Evolutionary conservation across 2,113 vertebrate genomes (phyloP), one percentile per base, ranked within the genome.

Genomic region (Notarius lentiginosus): DNA sequence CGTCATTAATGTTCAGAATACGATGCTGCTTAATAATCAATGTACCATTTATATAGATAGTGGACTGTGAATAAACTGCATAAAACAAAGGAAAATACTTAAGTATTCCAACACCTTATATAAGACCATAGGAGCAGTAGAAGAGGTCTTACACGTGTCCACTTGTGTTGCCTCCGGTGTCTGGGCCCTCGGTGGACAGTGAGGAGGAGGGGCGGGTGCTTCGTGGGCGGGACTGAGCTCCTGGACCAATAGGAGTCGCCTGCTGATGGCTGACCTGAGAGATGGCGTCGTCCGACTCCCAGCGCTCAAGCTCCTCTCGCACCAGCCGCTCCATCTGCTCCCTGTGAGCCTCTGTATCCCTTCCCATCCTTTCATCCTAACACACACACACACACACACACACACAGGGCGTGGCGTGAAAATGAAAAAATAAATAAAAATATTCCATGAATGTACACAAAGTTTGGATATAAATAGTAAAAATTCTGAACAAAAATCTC

Each of bases 301-400:
- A 99, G 53, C 96, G 96, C 79, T 99, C 97, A 92, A 99, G 86
- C 66, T 99, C 98, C 90, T 99, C 98, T 20, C 96, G 94, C 53
- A 99, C 97, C 0, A 99, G 95, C 30, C 95, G 91, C 90, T 99
- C 98, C 97, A 97, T 98, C 82, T 98, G 98, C 7, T 99, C 98
- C 86, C 96, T 90, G 93, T 97, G 97, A 14, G 93, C 87, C 4
- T 99, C 97, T 0, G 90, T 95, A 90, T 97, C 96, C 17, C 95
- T 95, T 7, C 97, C 97, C 92, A 96, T 90, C 4, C 97, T 95
- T 89, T 98, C 98, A 53, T 99, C 97, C 98, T 99, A 3, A 30
- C 30, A 30, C 30, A 30, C 30, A 30, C 30, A 30, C 30, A 30
- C 30, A 30, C 30, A 30, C 30, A 30, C 30, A 30, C 30, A 30